Evolutionary conservation across 2,113 vertebrate genomes (phyloP), one percentile per base, ranked within the genome.

Genomic region (Hyperoodon ampullatus): DNA sequence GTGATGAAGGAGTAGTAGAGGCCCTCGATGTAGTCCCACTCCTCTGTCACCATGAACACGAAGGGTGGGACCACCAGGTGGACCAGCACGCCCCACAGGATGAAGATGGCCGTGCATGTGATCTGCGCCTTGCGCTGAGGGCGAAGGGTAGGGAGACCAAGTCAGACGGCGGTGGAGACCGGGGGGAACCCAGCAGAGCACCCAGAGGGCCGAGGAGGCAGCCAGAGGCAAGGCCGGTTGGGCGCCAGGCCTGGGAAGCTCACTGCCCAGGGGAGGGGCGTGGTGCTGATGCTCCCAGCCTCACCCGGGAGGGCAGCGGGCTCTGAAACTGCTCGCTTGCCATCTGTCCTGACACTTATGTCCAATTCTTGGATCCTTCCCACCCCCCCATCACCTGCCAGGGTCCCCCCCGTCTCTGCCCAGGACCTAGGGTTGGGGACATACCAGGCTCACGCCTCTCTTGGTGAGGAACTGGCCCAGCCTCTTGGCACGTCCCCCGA

Each of bases 1-100:
- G 99, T 99, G 98, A 99, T 99, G 94, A 99, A 99, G 33, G 99
- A 99, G 98, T 99, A 99, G 98, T 99, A 99, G 96, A 99, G 99
- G 63, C 99, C 99, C 97, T 99, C 99, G 5, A 99, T 98, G 88
- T 99, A 99, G 85, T 99, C 92, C 99, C 99, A 99, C 78, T 99
- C 99, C 98, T 99, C 99, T 3, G 99, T 99, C 90, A 98, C 99
- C 99, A 99, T 99, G 97, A 99, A 99, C 33, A 99, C 99, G 83
- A 99, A 99, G 39, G 99, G 99, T 21, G 99, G 99, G 96, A 99
- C 99, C 91, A 99, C 99, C 94, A 99, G 98, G 97, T 99, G 99
- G 35, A 99, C 97, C 94, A 99, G 98, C 61, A 99, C 98, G 4
- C 99, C 99, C 99, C 99, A 99, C 82, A 99, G 95, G 61, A 99